phyloP scores from a whole-genome alignment of 1,140 invertebrate species.

The Hirudo medicinalis region DNA sequence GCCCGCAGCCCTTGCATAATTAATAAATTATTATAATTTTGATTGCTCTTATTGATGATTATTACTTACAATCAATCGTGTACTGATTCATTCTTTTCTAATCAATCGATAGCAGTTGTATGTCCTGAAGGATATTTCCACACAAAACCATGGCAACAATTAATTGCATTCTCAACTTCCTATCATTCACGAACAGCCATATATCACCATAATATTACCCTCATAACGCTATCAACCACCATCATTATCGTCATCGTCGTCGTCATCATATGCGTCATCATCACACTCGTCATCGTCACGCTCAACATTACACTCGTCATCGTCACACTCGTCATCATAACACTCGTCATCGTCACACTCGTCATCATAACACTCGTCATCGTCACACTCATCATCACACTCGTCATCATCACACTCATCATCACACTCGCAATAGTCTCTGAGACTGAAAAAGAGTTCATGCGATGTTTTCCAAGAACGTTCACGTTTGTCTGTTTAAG shows the following conservation, averaged over 20 bases:
- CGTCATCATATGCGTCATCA: not conserved
- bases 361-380: not conserved
- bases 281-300: too few species aligned
- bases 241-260: not conserved
- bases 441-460: too few species aligned
- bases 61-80: too few species aligned
- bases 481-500: too few species aligned
- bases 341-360: not conserved
- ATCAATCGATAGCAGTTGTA: not conserved
- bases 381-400: not conserved
- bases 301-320: too few species aligned
- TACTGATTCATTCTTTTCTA: too few species aligned
- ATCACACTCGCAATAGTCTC: too few species aligned
- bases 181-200: not conserved
- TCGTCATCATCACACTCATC: not conserved
- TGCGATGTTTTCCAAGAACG: too few species aligned
- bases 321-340: too few species aligned
- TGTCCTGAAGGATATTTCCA: not conserved
- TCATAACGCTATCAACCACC: not conserved
- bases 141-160: not conserved
- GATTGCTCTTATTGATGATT: too few species aligned
- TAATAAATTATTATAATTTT: too few species aligned
- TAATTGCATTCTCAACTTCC: not conserved
- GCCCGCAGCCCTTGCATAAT: too few species aligned
- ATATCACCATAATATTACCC: not conserved